These are phyloP conservation scores for Perizoma affinitatum DNA, from an alignment of 2,888 invertebrate genomes.

Conservation along the genomic window DNA sequence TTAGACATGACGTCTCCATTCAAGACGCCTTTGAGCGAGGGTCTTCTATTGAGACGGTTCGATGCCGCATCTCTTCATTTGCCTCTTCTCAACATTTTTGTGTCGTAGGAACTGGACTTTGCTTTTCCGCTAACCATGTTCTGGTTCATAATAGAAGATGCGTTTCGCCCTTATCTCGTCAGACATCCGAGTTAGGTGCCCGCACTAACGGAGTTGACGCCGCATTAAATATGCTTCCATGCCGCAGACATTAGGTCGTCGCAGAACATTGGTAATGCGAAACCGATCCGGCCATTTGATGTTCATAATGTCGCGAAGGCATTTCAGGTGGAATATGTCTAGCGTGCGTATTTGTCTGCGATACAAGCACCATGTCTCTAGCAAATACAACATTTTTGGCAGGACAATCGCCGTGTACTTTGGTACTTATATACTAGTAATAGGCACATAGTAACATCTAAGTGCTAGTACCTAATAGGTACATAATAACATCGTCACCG, in stretches of 20 bases:
- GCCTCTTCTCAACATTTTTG: no score
- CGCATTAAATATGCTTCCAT: constrained; percentile 8
- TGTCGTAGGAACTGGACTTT: constrained; percentile 13
- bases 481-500: no score
- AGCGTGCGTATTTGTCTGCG: not conserved
- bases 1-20: no score
- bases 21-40: no score
- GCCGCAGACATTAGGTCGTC: not conserved
- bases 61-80: no score
- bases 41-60: no score
- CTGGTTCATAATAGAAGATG: constrained; percentile 25
- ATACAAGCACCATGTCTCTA: no score
- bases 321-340: not conserved
- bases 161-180: constrained; percentile 26
- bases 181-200: constrained; percentile 25
- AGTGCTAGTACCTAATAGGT: no score
- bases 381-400: no score
- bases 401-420: no score
- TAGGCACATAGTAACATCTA: no score
- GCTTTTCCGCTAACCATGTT: constrained; percentile 18
- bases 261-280: not conserved
- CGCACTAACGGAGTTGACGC: constrained; percentile 10
- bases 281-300: not conserved
- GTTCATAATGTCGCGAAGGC: not conserved
- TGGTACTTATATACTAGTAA: no score